phyloP scores from a whole-genome alignment of 92 coral and sea anemone genomes.

The Umimayanthus kanabou region DNA sequence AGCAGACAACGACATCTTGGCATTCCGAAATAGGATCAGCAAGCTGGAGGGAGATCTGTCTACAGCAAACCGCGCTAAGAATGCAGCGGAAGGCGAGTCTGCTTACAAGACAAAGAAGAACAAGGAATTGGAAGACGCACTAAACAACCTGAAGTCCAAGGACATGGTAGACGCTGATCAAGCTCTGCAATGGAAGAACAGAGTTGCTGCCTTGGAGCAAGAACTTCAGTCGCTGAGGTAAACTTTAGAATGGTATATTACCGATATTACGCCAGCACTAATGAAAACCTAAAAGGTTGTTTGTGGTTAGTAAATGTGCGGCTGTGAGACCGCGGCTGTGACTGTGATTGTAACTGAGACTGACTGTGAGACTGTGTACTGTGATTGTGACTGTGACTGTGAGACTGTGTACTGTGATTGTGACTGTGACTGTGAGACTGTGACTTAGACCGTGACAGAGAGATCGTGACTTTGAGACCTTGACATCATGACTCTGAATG shows the following conservation, averaged over 20 bases:
- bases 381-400: too few species aligned
- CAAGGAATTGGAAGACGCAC: conserved; percentile 77
- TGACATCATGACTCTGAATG: too few species aligned
- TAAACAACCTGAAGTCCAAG: conserved; percentile 71
- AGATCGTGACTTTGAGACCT: too few species aligned
- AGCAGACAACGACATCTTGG: conserved; percentile 58
- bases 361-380: too few species aligned
- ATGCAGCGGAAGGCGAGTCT: conserved; percentile 81
- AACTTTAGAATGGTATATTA: not conserved
- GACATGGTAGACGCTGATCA: conserved; percentile 86
- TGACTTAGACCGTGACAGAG: too few species aligned
- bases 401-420: too few species aligned
- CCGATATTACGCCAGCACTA: not conserved
- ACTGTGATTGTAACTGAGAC: too few species aligned
- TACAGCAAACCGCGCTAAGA: conserved; percentile 70
- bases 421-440: too few species aligned
- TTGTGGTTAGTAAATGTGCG: too few species aligned
- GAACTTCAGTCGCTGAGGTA: conserved; percentile 61
- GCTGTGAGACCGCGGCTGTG: too few species aligned
- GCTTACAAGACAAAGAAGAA: conserved; percentile 84
- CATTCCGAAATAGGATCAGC: conserved; percentile 61
- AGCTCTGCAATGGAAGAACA: conserved; percentile 85
- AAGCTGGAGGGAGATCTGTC: conserved; percentile 74
- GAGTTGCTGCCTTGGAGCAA: conserved; percentile 70
- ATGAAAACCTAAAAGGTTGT: too few species aligned